Percentiles rank a stretch among this genome's conserved stretches.
Evolutionary conservation across 2,113 vertebrate species (phyloP).

Genomic region (Elanoides forficatus): DNA sequence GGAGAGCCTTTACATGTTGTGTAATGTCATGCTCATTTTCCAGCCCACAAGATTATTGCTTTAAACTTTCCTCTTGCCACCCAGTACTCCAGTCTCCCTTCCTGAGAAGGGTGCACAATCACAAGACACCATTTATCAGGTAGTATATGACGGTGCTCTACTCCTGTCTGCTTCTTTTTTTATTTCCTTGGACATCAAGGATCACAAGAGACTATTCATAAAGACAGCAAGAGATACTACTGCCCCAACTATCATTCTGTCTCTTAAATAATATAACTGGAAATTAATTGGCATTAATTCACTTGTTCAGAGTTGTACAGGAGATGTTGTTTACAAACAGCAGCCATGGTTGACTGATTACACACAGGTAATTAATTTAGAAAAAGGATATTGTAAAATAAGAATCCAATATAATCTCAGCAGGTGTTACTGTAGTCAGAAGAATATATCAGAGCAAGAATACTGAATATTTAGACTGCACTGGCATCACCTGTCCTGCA

Average conservation of each 20-base stretch:
- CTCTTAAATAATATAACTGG: neutral
- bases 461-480: neutral
- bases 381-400: slow-evolving; percentile 43
- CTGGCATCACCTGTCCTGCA: neutral
- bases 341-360: slow-evolving; percentile 46
- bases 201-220: neutral
- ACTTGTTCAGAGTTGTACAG: slow-evolving; percentile 27
- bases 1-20: neutral
- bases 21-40: neutral
- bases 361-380: slow-evolving; percentile 57
- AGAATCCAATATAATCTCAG: slow-evolving; percentile 53
- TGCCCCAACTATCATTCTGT: neutral
- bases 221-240: neutral
- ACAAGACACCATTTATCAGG: neutral
- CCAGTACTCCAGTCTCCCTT: neutral
- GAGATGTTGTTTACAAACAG: slow-evolving; percentile 42
- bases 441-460: slow-evolving; percentile 16
- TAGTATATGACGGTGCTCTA: neutral
- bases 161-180: neutral
- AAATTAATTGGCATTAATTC: slow-evolving; percentile 44
- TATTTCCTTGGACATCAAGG: neutral
- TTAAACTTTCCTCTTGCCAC: neutral
- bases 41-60: neutral
- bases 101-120: neutral
- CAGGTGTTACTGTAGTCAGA: slow-evolving; percentile 58